These are phyloP conservation scores for Platygyra sinensis DNA, from an alignment of 64 coral and sea anemone species.

Conservation along the genomic window DNA sequence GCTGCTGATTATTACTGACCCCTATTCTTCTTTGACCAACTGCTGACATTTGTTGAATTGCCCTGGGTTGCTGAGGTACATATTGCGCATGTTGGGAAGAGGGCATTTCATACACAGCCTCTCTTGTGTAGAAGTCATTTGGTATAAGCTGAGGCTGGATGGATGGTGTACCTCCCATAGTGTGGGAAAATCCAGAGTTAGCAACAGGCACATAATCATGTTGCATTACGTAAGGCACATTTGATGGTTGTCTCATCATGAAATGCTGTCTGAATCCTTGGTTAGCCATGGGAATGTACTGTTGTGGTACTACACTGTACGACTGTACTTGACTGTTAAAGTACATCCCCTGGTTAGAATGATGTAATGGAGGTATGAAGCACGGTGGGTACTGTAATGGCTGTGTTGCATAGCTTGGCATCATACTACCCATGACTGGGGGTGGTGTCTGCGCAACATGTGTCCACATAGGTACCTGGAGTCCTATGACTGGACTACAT, in stretches of 20 bases:
- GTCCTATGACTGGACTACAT: conserved; percentile 16
- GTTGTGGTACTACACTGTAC: conserved; percentile 31
- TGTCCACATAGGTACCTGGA: conserved; percentile 46
- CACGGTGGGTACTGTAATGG: conserved; percentile 36
- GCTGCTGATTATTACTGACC: not conserved
- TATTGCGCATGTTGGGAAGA: conserved; percentile 6
- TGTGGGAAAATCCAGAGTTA: not conserved
- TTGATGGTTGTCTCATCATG: conserved; percentile 27
- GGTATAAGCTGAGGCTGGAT: conserved; percentile 1
- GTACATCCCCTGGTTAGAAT: conserved; percentile 28
- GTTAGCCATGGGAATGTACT: conserved; percentile 23
- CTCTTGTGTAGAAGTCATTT: not conserved
- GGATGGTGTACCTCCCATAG: not conserved
- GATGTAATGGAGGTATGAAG: conserved; percentile 21
- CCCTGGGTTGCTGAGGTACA: conserved; percentile 19
- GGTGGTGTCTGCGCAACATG: conserved; percentile 20
- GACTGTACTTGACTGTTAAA: conserved; percentile 40
- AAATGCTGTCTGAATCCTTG: conserved; percentile 20
- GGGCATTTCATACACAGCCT: not conserved
- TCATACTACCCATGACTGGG: conserved; percentile 24
- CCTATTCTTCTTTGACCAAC: conserved; percentile 16
- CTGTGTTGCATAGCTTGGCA: conserved; percentile 35
- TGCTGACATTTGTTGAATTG: conserved; percentile 4
- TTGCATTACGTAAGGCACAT: conserved; percentile 22
- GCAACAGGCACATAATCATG: conserved; percentile 32